Evolutionary conservation across 2,113 vertebrate genomes (phyloP), one percentile per base, ranked within the genome.

Genomic region (Passer montanus): DNA sequence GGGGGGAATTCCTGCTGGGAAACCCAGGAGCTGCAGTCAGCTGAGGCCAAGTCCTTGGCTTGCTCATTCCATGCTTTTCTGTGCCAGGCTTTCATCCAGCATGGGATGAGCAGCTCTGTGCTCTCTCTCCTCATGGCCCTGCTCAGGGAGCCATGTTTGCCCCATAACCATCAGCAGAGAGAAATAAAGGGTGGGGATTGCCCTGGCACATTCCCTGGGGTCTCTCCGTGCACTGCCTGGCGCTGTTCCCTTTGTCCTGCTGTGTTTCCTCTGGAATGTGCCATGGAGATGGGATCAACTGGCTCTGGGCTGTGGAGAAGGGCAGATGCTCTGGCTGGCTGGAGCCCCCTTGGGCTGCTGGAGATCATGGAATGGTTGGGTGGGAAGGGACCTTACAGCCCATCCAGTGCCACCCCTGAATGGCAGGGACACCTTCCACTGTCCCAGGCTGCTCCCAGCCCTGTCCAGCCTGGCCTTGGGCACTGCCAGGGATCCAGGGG

Each of bases 391-490:
- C 55, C 55, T 84, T 28, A 37, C 15, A 84, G 30, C 35, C 10
- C 79, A 35, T 41, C 66, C 59, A 21, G 24, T 27, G 5, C 58
- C 58, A 72, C 24, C 30, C 47, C n/a, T 72, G 47, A 66, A 15
- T 11, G 62, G 62, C 78, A 82, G 78, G n/a, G 47, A 49, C 55
- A 43, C 41, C 56, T 70, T 2, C 63, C 72, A 55, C 56, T 9
- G 0, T 22, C 35, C 47, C 79, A 62, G 55, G 41, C 0, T 35
- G 47, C 63, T 69, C 79, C 78, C 13, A 63, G 7, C 47, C 28
- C 47, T 0, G 1, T 26, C 84, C 67, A 69, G 0, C 70, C 78
- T 47, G n/a, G 24, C 62, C 55, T 31, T 7, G 79, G 47, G 0
- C 56, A 56, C 10, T 76, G 0, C 26, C 79, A 84, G 55, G 70